Evolutionary conservation across 2,113 vertebrate species (phyloP), one percentile per base, ranked within the genome.

Genomic region (Cryptotis parvus): DNA sequence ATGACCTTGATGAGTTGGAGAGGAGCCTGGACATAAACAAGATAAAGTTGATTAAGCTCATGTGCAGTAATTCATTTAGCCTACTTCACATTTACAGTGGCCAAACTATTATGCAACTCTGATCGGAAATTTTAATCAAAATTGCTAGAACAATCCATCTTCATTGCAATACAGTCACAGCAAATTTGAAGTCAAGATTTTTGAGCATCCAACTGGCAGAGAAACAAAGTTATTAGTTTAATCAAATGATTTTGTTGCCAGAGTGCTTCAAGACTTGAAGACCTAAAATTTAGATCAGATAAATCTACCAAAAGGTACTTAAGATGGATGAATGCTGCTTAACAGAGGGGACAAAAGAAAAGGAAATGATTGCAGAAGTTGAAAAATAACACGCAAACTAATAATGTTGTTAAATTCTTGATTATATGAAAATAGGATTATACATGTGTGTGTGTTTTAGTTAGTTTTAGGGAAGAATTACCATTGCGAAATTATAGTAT

Each of bases 1-100:
- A 92, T 52, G 95, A 96, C 92, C 95, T 96, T 97, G 92, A 96
- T 95, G 91, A 90, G 91, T 92, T 97, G 91, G 94, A 97, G 70
- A 92, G 43, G 70, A 93, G 95, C 94, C 94, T 94, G 81, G 69
- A 72, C 89, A 93, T 93, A 95, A 95, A 96, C 96, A 96, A 92
- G 91, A 95, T 92, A 74, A 94, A 95, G 89, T 79, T 95, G 95
- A 95, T 95, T 93, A 94, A 95, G 93, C 91, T 91, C 93, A 75
- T 83, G 78, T 66, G 41, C 75, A 61, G 14, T 80, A 92, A 93
- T 90, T 96, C 90, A 92, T 91, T 92, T 94, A 88, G 65, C 31
- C 35, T 91, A 55, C 75, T 92, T 92, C 92, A 82, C 78, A 87
- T 91, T 88, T 84, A 83, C 39, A 86, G 73, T 91, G 52, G 74